Conservation (phyloP, 1,140 invertebrate species). For the Drosophila subpulchrella region DNA sequence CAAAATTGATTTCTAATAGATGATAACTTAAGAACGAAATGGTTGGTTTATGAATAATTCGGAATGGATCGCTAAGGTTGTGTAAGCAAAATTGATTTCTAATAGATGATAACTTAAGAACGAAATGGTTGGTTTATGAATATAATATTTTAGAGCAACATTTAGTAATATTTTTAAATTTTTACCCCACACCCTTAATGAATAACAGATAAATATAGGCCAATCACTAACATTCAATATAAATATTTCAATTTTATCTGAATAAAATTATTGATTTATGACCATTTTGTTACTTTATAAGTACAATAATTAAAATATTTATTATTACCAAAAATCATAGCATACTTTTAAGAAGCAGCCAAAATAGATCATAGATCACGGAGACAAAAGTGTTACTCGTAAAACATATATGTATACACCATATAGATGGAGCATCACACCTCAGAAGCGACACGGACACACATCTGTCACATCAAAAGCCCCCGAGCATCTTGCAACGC, state of each 20-base stretch:
- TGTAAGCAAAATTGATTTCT: slow-evolving; percentile 8
- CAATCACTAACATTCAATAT: too few relatives aligned
- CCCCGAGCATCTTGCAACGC: slow-evolving; percentile 68
- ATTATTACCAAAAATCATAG: neutral
- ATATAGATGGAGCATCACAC: slow-evolving; percentile 30
- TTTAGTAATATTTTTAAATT: too few relatives aligned
- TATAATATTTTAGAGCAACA: too few relatives aligned
- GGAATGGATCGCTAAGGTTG: slow-evolving; percentile 10
- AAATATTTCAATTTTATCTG: too few relatives aligned
- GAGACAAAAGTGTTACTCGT: neutral
- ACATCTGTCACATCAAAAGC: slow-evolving; percentile 79
- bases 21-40: neutral
- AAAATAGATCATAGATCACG: too few relatives aligned
- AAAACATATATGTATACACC: neutral
- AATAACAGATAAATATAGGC: too few relatives aligned
- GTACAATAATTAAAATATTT: neutral
- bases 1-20: slow-evolving; percentile 13
- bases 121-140: neutral
- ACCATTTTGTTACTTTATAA: neutral
- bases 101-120: neutral
- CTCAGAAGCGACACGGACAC: slow-evolving; percentile 38
- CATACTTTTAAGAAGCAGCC: slow-evolving; percentile 16
- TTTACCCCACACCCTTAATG: too few relatives aligned
- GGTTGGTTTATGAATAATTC: neutral
- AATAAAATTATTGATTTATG: too few relatives aligned